Conservation (phyloP, 2,888 invertebrate species). For the Cyrtodaria siliqua region DNA sequence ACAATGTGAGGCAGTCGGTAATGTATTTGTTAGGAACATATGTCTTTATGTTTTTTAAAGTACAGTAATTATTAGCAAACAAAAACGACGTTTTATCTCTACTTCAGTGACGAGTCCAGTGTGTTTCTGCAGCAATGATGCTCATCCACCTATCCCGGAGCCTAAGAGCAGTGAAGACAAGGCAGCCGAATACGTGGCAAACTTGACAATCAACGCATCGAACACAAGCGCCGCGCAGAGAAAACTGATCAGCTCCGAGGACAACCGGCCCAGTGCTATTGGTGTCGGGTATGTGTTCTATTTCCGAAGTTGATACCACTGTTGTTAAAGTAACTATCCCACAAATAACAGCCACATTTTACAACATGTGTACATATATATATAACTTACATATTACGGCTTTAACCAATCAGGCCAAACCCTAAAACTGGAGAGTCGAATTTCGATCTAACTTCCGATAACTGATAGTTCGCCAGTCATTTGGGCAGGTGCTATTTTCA, state of each 20-base stretch:
- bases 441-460: neutral
- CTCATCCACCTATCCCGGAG: conserved; percentile 53
- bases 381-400: neutral
- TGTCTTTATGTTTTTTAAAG: too few relatives aligned
- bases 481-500: too few relatives aligned
- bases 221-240: conserved; percentile 50
- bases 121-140: conserved; percentile 50
- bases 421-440: too few relatives aligned
- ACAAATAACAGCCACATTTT: too few relatives aligned
- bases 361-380: too few relatives aligned
- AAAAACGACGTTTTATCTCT: too few relatives aligned
- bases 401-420: neutral
- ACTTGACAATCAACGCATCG: conserved; percentile 34
- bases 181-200: conserved; percentile 30
- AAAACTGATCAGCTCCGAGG: conserved; percentile 44
- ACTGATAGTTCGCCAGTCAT: neutral
- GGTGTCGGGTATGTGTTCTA: conserved; percentile 44
- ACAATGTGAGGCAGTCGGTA: too few relatives aligned
- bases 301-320: neutral
- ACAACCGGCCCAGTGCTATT: conserved; percentile 53
- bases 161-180: conserved; percentile 41
- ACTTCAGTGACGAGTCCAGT: conserved; percentile 21
- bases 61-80: too few relatives aligned
- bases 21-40: too few relatives aligned
- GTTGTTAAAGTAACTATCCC: neutral